Evolutionary conservation across 2,797 vertebrate species (phyloP), one percentile per base, ranked within the genome.

Genomic region (Lerista edwardsae): DNA sequence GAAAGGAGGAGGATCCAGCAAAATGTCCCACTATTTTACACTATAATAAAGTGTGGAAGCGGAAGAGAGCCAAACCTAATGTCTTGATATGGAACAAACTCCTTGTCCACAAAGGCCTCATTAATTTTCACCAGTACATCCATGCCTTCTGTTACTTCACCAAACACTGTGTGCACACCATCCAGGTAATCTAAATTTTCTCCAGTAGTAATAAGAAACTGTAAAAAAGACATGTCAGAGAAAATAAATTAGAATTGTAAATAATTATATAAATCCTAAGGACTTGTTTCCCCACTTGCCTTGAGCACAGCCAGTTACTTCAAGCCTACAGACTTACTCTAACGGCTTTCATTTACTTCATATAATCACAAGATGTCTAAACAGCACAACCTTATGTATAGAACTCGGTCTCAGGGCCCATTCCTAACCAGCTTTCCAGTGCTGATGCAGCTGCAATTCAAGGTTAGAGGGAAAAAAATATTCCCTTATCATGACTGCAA

Each of bases 31-130:
- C 36, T 31, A 41, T 51, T 65, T 73, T 47, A 39, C 64, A 57
- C 44, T 51, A 23, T n/a, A 47, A 25, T 7, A n/a, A n/a, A n/a
- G 71, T 39, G 82, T 71, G 29, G 51, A 62, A 86, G 2, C 34
- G 83, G 90, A 84, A 83, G 87, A 9, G 47, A 90, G 68, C 82
- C 91, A 91, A 8, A 98, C 98, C 99, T 98, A 94, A 99, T 98
- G 90, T 99, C 99, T 91, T 99, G 98, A 94, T 97, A 99, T 0
- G 99, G 99, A 80, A 98, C 95, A 93, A 99, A 99, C 90, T 99
- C 97, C 86, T 97, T 98, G 93, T 99, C 98, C 71, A 99, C 98
- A 90, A 99, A 99, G 25, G 97, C 90, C 94, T 99, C 97, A 2
- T 99, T 99, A 88, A 99, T 98, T 94, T 98, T 98, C 84, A 95